Base-by-base conservation (phyloP, 2,113 vertebrate species). In the Mustela lutreola region DNA sequence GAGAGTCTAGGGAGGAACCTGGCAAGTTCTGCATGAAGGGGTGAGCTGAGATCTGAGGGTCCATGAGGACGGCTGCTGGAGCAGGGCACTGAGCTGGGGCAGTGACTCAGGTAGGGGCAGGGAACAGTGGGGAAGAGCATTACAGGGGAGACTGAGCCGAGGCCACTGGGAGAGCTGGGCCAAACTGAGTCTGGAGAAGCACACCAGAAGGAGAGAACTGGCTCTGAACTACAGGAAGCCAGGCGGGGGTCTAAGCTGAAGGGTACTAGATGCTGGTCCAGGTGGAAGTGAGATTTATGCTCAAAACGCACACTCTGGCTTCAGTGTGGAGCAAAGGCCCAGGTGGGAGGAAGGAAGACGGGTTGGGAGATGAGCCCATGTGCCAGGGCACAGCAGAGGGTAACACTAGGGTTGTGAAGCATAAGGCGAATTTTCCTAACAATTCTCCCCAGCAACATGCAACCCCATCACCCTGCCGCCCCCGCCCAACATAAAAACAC, bases 161-260 rank as follows among this genome's bases (percentile, higher is more conserved):
- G 50, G 39, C 26, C 7, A 19, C 42, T 2, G 11, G 0, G 0
- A n/a, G 21, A 39, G 71, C n/a, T 7, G 19, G 85, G 9, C 36
- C 2, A 21, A 45, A 78, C 39, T 2, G 76, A 87, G 75, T 48
- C 15, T 28, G 2, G 83, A 58, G 89, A 36, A 16, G 15, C 9
- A 36, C 26, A 0, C 58, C 4, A 8, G 10, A 26, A 14, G 26
- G 24, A 36, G 62, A 39, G 67, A 26, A 62, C 7, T 3, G 62
- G 19, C 2, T 14, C 18, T 53, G 39, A 75, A 58, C 16, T 21
- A 45, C 26, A 82, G 45, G n/a, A 22, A 71, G 81, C 18, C 36
- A 12, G 12, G 11, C 12, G 1, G 58, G 42, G 63, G 1, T 31
- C 33, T 86, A 31, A 22, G 26, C 18, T 1, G 24, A 31, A 79